A percentile compares a stretch with the other conserved stretches of the same genome.
Conservation (phyloP, 1,140 invertebrate species). For the Saxidomus purpurata region DNA sequence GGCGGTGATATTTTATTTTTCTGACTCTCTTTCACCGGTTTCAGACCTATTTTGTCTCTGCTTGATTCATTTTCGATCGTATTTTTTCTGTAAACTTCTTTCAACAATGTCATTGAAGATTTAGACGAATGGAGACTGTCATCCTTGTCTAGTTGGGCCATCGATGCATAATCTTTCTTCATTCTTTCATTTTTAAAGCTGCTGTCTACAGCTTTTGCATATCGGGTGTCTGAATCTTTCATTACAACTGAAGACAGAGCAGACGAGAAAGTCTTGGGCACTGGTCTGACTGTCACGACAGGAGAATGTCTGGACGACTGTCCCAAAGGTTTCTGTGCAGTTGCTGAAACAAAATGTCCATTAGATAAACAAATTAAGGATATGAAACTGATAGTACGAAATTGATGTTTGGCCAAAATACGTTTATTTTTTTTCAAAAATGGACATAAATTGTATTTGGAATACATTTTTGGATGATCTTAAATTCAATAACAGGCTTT, state of each 20-base stretch:
- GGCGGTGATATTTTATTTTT: too few species aligned
- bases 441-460: too few species aligned
- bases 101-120: not conserved
- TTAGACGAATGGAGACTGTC: not conserved
- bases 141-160: not conserved
- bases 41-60: too few species aligned
- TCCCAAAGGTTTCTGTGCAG: not conserved
- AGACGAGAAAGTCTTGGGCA: not conserved
- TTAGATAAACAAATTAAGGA: too few species aligned
- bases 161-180: not conserved
- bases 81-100: not conserved
- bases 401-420: too few species aligned
- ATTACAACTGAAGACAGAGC: not conserved
- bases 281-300: not conserved
- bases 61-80: too few species aligned
- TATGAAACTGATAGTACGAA: too few species aligned
- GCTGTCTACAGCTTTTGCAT: too few species aligned
- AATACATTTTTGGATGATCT: too few species aligned
- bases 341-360: not conserved
- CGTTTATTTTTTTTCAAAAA: too few species aligned
- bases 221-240: not conserved
- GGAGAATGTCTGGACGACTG: not conserved
- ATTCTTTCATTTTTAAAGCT: too few species aligned
- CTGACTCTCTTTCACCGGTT: not conserved
- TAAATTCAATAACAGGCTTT: too few species aligned